Evolutionary conservation across 2,797 vertebrate species (phyloP), one percentile per base, ranked within the genome.

Genomic region (Myotis vivesi): DNA sequence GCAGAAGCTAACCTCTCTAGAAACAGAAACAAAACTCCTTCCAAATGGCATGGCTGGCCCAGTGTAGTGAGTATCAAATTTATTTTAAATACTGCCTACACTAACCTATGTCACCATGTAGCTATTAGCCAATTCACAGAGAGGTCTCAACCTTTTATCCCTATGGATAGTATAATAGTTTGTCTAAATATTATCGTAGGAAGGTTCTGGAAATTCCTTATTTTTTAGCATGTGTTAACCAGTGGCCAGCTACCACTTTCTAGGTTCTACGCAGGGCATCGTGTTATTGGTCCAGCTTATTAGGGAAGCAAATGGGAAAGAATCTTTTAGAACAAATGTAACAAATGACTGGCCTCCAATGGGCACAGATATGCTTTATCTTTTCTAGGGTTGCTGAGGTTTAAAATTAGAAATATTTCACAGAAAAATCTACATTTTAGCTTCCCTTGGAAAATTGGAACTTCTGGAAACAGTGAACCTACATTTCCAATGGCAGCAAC

Each of bases 11-110:
- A 75, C 46, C 91, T 69, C 69, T 86, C 51, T 64, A 85, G 85
- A 94, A 57, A 51, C 76, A 76, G 66, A 90, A 90, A 87, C 10
- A 55, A 33, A 84, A 82, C 49, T 73, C 57, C 33, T 92, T 93
- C 77, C 82, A 88, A 77, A 81, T 88, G 73, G 25, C 25, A 44
- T 87, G 81, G 51, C 30, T 81, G 66, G 77, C 57, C 51, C 12
- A 20, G 30, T 53, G 19, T 72, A 72, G 59, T 75, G 33, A 92
- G 6, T 41, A 51, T 90, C 66, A 83, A 55, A 59, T 30, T 81
- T 33, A 44, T 62, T 90, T 66, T 25, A 94, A 95, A 68, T 57
- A 51, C 73, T 86, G 11, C 69, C 33, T 89, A 12, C 2, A 7
- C 55, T 75, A 51, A 57, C 23, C 49, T 69, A 1, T 76, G 33